A percentile compares a stretch with the other conserved stretches of the same genome.
Evolutionary conservation across 2,113 vertebrate species (phyloP).

Genomic region (Neofelis nebulosa): DNA sequence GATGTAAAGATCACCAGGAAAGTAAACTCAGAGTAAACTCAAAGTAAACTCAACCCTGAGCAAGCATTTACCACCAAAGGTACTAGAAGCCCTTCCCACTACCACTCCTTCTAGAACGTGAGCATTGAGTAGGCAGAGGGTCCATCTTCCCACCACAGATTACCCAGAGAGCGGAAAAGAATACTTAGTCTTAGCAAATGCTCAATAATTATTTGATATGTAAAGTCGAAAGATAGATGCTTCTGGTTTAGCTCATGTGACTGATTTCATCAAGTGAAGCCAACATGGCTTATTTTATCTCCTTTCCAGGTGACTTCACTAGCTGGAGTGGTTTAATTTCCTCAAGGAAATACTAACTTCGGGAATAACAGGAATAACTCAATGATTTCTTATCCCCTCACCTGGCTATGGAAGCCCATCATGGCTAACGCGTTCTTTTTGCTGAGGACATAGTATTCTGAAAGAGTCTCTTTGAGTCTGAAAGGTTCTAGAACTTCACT

Average conservation of each 20-base stretch:
- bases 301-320: neutral
- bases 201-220: neutral
- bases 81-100: fast-evolving
- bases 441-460: neutral
- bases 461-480: neutral
- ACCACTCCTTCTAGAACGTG: fast-evolving
- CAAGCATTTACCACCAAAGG: neutral
- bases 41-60: neutral
- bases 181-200: neutral
- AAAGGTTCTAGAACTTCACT: neutral
- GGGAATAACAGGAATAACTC: neutral
- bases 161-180: neutral
- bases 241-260: neutral
- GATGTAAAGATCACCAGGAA: neutral
- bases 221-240: neutral
- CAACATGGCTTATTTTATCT: neutral
- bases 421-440: neutral
- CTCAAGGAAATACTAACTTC: neutral
- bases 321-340: neutral
- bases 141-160: neutral
- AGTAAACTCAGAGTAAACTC: neutral
- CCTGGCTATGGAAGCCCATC: neutral
- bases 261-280: neutral
- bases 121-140: fast-evolving
- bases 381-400: neutral